Evolutionary conservation across 2,113 vertebrate species (phyloP).

Genomic region (Narcine bancroftii): DNA sequence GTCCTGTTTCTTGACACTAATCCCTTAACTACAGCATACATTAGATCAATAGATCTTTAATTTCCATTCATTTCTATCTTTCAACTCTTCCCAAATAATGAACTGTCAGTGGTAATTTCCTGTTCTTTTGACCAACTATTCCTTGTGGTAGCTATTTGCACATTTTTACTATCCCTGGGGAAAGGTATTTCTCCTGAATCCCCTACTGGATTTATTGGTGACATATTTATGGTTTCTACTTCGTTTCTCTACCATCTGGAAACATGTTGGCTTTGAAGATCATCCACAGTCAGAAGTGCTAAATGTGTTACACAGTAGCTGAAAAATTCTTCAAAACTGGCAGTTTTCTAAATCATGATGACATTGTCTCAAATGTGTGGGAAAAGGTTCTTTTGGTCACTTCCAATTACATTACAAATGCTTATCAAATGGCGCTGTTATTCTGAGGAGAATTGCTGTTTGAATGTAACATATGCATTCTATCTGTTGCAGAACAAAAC

Average conservation of each 20-base stretch:
- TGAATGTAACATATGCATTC: neutral
- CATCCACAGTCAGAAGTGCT: no score
- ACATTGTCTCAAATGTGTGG: neutral
- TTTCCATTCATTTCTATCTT: neutral
- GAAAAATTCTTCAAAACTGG: neutral
- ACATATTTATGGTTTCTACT: no score
- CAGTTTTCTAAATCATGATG: neutral
- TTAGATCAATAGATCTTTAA: neutral
- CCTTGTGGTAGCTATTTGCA: no score
- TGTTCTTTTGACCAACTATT: no score
- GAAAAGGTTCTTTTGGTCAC: neutral
- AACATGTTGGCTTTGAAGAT: no score
- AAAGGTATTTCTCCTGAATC: no score
- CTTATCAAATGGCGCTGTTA: neutral
- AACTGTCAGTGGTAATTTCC: neutral
- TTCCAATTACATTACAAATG: neutral
- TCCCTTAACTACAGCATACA: neutral
- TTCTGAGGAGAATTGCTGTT: neutral
- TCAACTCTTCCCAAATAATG: neutral
- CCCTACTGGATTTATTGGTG: no score
- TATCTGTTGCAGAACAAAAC: neutral
- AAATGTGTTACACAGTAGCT: no score
- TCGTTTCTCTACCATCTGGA: no score
- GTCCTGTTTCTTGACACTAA: no score
- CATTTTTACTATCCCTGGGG: no score